Evolutionary conservation across 1,140 invertebrate genomes (phyloP), one percentile per base, ranked within the genome.

Genomic region (Helicorthomorpha holstii): DNA sequence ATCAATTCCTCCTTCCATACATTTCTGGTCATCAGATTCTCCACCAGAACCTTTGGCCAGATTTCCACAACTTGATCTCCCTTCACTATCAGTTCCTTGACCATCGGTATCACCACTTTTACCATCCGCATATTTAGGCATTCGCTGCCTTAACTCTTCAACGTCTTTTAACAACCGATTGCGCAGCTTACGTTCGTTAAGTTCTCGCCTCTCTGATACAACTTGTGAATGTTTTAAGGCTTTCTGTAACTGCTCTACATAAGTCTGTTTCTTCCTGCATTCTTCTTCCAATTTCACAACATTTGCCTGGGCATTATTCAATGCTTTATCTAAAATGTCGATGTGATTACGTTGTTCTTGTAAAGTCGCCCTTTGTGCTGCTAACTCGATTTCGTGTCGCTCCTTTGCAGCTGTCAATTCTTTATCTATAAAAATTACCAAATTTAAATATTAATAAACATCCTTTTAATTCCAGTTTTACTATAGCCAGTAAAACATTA

Each of bases 301-400:
- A 66, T 89, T 89, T 48, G 78, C 76, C 68, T 93, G 88, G 19
- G 88, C 87, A 68, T 89, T 91, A 21, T 83, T 87, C 25, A 94
- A 70, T 42, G 89, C 89, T 24, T 81, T 87, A 63, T 94, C 90
- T 27, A 94, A 72, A 58, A 94, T 90, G 60, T 90, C 87, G 62
- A 94, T 92, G 67, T 93, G 87, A 19, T 83, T 87, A 54, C 86
- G 73, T 66, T 93, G 89, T 64, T 94, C 88, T 62, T 91, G 82
- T 42, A 93, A 66, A 21, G 87, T 92, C 22, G 83, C 84, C 60
- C 83, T 71, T 65, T 92, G 87, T 0, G 87, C 86, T 25, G 82
- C 78, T 54, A 93, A 71, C 70, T 95, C 89, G 44, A 91, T 85
- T 70, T 93, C 86, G 65, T 92, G 85, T 48, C 86, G 69, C 66